Evolutionary conservation across 1,140 invertebrate genomes (phyloP), one percentile per base, ranked within the genome.

Genomic region (Rhizoglyphus robini): DNA sequence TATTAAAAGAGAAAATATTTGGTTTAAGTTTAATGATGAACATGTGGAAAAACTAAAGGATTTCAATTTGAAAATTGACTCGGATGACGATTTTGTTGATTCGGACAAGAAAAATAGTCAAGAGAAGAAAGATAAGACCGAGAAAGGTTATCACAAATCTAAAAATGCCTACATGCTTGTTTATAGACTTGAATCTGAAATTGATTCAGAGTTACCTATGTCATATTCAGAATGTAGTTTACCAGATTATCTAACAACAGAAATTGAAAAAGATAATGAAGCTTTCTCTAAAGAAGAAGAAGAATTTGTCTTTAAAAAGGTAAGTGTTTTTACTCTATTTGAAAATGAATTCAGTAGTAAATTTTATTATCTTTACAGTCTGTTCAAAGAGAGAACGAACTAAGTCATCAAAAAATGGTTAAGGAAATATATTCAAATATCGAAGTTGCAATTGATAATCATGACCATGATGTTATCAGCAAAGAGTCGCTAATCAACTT

Each of bases 141-240:
- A 70, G 1, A 79, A 78, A 71, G 77, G 77, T 27, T 69, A 64
- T 57, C 75, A 78, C 67, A 68, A 73, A 8, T 79, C 79, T 15
- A 74, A 73, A 47, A 83, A 82, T 70, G 83, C 83, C 3, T 85
- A 84, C 68, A 85, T 84, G 83, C 74, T 85, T 65, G 83, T 84
- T 2, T 85, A 85, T 71, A 79, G 59, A 58, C 63, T 54, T 46
- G 62, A 69, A 61, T 34, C 38, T 54, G 63, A 68, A 68, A 31
- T 41, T 41, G 66, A 64, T 31, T 49, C 38, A 64, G 49, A 18
- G 49, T 63, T 67, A 34, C 57, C 47, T 15, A 60, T 66, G 13
- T 67, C 69, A 36, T 68, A 31, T 5, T 20, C 18, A 15, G 41
- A 68, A 41, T 71, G 68, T 57, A 68, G 71, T 34, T 49, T 75